Base-by-base conservation (phyloP, 1,140 invertebrate species). In the Brachionus calyciflorus region DNA sequence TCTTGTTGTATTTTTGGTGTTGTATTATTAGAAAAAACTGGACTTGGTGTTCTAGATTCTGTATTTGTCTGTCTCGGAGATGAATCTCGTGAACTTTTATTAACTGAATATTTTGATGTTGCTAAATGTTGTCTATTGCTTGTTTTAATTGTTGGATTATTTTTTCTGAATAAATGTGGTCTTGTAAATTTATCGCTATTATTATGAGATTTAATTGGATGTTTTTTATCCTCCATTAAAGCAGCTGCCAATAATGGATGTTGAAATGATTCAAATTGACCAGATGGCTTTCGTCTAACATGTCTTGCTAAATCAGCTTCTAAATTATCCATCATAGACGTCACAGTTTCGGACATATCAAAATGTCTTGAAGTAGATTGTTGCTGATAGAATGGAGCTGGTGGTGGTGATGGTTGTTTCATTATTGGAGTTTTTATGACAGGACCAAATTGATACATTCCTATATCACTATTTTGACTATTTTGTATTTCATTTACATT, bases 191-290 rank as follows among this genome's bases (percentile, higher is more conserved):
- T n/a, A n/a, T n/a, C n/a, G n/a, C n/a, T n/a, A n/a, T n/a, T n/a
- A n/a, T n/a, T n/a, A n/a, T n/a, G n/a, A 37, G 37, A 17, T 17
- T 33, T 60, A 60, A 17, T 28, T 1, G 28, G 24, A 40, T 73
- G 69, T 9, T 73, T 73, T 41, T 55, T 73, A 12, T 73, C 69
- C 51, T 73, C 69, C 46, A 51, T 73, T 41, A 73, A 17, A 49
- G 69, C 69, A 14, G 69, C 69, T 3, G 69, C 69, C 24, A 73
- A 40, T 10, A 73, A 28, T 7, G 69, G 69, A 51, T 73, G 69
- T 30, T 44, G 19, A 53, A 14, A 55, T 33, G 69, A 73, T 55
- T 73, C 69, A 21, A 51, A 73, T 33, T 73, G 69, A 28, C 69
- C 69, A 14, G 69, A 73, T 17, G 69, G 69, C 10, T 46, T 19